A percentile compares a stretch with the other conserved stretches of the same genome.
These are phyloP conservation scores for Camponotus vicinus DNA, from an alignment of 1,140 invertebrate genomes.

Conservation along the genomic window DNA sequence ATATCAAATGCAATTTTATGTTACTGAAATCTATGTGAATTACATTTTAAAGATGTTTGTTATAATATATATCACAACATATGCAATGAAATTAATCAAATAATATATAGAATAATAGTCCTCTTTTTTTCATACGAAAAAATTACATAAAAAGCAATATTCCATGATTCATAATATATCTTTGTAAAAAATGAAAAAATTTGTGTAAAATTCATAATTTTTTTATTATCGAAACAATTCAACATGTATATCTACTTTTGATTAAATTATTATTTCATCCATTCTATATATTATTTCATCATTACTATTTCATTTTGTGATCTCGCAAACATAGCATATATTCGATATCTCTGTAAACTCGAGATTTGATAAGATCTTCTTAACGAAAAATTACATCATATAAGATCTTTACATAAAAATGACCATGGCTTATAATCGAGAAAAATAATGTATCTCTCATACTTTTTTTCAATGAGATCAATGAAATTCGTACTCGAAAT, in stretches of 20 bases:
- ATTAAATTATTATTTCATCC: conserved; percentile 9
- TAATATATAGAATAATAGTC: no score
- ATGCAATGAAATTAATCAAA: neutral
- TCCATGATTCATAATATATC: no score
- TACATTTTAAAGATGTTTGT: neutral
- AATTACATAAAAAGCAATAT: no score
- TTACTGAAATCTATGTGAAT: neutral
- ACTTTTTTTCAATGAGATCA: neutral
- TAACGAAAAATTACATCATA: neutral
- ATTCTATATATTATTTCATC: no score
- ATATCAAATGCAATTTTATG: neutral
- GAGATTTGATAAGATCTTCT: neutral
- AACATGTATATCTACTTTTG: neutral
- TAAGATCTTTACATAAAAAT: neutral
- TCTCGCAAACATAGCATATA: neutral
- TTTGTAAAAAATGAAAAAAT: neutral
- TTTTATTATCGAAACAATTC: neutral
- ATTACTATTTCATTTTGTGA: neutral
- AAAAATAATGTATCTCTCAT: neutral
- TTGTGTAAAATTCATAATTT: neutral
- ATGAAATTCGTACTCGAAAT: conserved; percentile 8
- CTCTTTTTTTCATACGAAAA: no score
- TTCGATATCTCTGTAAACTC: neutral
- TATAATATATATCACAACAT: neutral
- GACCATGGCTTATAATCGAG: neutral